A percentile compares a stretch with the other conserved stretches of the same genome.
These are phyloP conservation scores for Drosophila navojoa DNA, from an alignment of 1,140 invertebrate species.

Conservation along the genomic window DNA sequence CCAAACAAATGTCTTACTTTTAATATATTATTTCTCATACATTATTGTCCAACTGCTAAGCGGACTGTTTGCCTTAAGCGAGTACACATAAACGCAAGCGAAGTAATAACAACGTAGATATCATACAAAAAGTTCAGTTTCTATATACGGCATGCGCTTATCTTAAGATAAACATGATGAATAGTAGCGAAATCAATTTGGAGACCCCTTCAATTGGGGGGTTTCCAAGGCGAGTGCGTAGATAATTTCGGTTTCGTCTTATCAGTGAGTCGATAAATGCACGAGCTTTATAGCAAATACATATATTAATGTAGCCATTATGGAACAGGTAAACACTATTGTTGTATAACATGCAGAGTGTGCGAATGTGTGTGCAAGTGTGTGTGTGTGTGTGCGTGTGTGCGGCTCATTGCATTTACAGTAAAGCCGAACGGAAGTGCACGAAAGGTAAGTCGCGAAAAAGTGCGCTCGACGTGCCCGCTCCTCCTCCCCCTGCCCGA, in stretches of 20 bases:
- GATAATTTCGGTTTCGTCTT: conserved; percentile 20
- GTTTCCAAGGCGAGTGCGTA: neutral
- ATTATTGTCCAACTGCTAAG: neutral
- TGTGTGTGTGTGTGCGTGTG: neutral
- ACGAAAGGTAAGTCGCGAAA: conserved; percentile 53
- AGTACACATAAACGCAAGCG: neutral
- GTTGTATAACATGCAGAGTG: conserved; percentile 3
- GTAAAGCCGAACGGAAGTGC: conserved; percentile 54
- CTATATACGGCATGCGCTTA: conserved; percentile 1
- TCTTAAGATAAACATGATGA: conserved; percentile 37
- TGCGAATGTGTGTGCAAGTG: neutral
- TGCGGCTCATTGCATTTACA: conserved; percentile 22
- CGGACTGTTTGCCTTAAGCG: neutral
- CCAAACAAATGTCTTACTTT: too few species aligned
- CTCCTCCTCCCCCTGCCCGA: neutral
- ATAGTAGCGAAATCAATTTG: conserved; percentile 25
- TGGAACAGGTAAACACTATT: neutral
- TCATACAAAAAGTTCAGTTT: neutral
- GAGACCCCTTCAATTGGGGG: conserved; percentile 13
- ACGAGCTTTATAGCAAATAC: neutral
- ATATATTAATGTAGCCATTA: neutral
- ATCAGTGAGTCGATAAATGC: conserved; percentile 11
- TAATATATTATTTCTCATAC: too few species aligned
- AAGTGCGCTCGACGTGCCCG: conserved; percentile 2
- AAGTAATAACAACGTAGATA: conserved; percentile 1